These are phyloP conservation scores for Nylanderia fulva DNA, from an alignment of 1,140 invertebrate genomes.

Conservation along the genomic window DNA sequence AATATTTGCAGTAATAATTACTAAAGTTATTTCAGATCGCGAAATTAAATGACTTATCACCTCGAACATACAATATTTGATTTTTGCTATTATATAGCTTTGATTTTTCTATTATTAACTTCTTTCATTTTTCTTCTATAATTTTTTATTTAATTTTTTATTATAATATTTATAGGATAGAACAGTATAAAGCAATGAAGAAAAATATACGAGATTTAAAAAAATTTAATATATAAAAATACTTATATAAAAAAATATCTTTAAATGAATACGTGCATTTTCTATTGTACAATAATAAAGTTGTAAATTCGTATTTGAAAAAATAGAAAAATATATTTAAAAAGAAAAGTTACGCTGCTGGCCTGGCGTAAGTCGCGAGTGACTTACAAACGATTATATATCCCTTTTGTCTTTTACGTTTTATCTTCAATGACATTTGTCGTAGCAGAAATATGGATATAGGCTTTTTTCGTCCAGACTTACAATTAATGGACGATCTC, in stretches of 20 bases:
- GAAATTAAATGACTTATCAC: neutral
- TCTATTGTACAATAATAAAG: neutral
- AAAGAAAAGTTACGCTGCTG: conserved; percentile 10
- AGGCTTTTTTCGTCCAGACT: neutral
- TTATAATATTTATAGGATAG: neutral
- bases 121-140: neutral
- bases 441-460: conserved; percentile 15
- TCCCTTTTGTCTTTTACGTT: conserved; percentile 14
- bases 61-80: neutral
- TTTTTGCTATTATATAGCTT: neutral
- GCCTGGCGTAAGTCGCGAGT: neutral
- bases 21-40: neutral
- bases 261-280: neutral
- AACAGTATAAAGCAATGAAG: neutral
- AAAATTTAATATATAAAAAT: neutral
- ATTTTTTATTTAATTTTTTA: neutral
- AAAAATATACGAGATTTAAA: too few species aligned
- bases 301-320: neutral
- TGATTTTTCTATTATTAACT: neutral
- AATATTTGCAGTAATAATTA: neutral
- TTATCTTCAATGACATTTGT: conserved; percentile 42
- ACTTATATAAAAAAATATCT: neutral
- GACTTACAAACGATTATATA: conserved; percentile 48
- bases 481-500: conserved; percentile 27
- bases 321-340: neutral